Base-by-base conservation (phyloP, 2,888 invertebrate species). In the Morpho helenor region DNA sequence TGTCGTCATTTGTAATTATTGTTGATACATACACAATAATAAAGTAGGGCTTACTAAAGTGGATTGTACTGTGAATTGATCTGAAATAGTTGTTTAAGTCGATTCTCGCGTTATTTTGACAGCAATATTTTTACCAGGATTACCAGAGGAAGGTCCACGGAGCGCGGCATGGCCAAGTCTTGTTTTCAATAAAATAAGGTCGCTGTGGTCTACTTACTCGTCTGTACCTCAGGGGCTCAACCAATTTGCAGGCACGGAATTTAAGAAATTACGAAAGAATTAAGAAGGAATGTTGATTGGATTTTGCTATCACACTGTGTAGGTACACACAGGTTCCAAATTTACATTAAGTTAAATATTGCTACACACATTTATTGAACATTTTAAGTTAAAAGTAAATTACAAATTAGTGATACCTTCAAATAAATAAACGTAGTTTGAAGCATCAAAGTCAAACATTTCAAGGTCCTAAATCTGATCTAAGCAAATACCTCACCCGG, bases 181-280 rank as follows among this genome's bases (percentile, higher is more conserved):
- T 78, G 95, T 96, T 75, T 94, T 96, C 82, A 96, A 96, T 79
- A 96, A 97, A 92, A 96, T 97, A 85, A 95, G 96, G 77, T 96
- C 96, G 49, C 91, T 97, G 64, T 97, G 97, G 97, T 95, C 94
- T 69, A 94, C 94, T 67, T 95, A 95, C 77, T 93, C 94, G 54
- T 94, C 93, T 64, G 93, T 94, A 66, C 92, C 95, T 62, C 94
- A 93, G 82, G 96, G 96, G 74, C 92, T 96, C 75, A 96, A 96
- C 92, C 96, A 96, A 84, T 92, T 96, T 75, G 92, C 95, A 95
- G 90, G 90, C 90, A 90, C 86, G 87, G 77, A 61, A 59, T 56
- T 57, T 60, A 67, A 72, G 71, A 73, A 70, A 72, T 67, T 68
- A 67, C 64, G 46, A 55, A 72, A 71, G 73, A 70, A 72, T 67